phyloP scores from a whole-genome alignment of 2,888 invertebrate genomes.

The Tribolium freemani region DNA sequence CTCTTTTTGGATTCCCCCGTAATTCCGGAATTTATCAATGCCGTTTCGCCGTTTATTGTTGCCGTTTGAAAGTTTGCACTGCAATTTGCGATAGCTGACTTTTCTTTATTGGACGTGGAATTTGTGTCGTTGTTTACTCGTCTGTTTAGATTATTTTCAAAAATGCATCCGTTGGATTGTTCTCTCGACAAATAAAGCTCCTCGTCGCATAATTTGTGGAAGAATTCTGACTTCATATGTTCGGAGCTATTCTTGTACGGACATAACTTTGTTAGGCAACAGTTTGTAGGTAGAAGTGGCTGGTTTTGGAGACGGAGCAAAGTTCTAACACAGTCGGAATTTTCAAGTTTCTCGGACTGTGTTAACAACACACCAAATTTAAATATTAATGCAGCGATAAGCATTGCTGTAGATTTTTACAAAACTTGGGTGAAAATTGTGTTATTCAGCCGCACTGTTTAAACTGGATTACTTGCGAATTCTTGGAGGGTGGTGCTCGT shows the following conservation, averaged over 20 bases:
- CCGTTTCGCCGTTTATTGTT: conserved; percentile 37
- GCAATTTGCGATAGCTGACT: conserved; percentile 43
- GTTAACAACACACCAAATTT: background rate
- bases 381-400: background rate
- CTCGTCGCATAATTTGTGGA: conserved; percentile 42
- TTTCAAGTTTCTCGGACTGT: background rate
- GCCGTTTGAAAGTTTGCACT: conserved; percentile 37
- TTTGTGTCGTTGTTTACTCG: conserved; percentile 44
- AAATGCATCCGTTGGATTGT: conserved; percentile 31
- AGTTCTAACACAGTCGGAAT: conserved; percentile 35
- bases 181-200: conserved; percentile 33
- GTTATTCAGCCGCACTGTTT: background rate
- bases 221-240: conserved; percentile 13
- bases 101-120: conserved; percentile 33
- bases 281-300: conserved; percentile 36
- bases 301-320: conserved; percentile 30
- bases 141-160: conserved; percentile 31
- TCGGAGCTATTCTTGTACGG: conserved; percentile 10
- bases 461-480: background rate
- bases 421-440: background rate
- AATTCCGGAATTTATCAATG: conserved; percentile 43
- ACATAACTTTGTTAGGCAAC: conserved; percentile 47
- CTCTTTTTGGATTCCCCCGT: conserved; percentile 24
- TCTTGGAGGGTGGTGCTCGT: background rate
- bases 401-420: background rate